Percentiles rank a stretch among this genome's conserved stretches.
Evolutionary conservation across 2,888 invertebrate species (phyloP).

Genomic region (Heliconius sara): DNA sequence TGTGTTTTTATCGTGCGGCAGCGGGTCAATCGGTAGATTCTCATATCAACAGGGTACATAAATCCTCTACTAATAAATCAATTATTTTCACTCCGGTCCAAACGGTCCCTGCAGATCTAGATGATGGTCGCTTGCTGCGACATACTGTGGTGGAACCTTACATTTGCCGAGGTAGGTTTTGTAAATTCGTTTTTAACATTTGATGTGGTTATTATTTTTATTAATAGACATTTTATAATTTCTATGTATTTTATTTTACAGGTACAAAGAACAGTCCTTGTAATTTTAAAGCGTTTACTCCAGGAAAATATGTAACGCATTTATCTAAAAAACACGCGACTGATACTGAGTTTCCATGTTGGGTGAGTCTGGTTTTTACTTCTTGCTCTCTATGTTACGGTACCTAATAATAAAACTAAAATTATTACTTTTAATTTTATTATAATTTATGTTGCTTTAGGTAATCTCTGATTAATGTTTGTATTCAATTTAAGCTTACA

Average conservation of each 20-base stretch:
- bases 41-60: constrained; percentile 79
- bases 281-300: constrained; percentile 66
- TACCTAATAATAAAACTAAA: neutral
- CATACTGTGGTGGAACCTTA: constrained; percentile 68
- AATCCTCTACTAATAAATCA: constrained; percentile 47
- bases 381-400: neutral
- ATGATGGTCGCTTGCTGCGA: constrained; percentile 58
- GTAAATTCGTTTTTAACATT: neutral
- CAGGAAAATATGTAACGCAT: constrained; percentile 70
- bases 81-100: constrained; percentile 56
- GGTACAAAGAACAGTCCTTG: constrained; percentile 53
- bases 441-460: neutral
- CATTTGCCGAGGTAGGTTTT: constrained; percentile 64
- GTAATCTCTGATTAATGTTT: neutral
- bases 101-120: constrained; percentile 47
- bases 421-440: neutral
- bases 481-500: neutral
- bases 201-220: neutral
- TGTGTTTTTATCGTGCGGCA: constrained; percentile 87
- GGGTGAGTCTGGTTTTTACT: constrained; percentile 58
- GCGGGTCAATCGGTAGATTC: constrained; percentile 84
- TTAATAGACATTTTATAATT: neutral
- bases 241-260: neutral
- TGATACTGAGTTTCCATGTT: constrained; percentile 57
- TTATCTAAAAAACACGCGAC: constrained; percentile 58